Evolutionary conservation across 2,797 vertebrate species (phyloP), one percentile per base, ranked within the genome.

Genomic region (Halcyon badia): DNA sequence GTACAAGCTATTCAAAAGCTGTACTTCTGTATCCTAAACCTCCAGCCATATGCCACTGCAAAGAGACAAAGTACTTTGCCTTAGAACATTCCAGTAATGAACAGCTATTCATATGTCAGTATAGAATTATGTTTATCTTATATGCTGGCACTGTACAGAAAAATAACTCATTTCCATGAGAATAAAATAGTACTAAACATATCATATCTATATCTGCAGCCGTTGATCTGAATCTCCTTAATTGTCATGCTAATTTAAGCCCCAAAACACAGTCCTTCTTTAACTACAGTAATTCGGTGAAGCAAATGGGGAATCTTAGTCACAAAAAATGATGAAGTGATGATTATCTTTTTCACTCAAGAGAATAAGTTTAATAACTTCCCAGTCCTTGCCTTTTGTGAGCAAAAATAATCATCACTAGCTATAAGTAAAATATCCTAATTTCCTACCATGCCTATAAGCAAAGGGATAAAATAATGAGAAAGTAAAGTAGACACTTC

Each of bases 291-390:
- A 96, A 92, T 90, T 97, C 92, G 87, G 68, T 41, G 69, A 94
- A 91, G 89, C 56, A 94, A 95, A 94, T 89, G 31, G 44, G 93
- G 68, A 93, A 91, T 92, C 79, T 87, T 83, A 89, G 92, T 52
- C 48, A 77, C 0, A 0, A 95, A 93, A 96, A 95, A 95, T 88
- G 57, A 90, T 78, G 82, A 96, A 91, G 81, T 2, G 93, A 96
- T 96, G 9, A 93, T 89, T 91, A 95, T 95, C 94, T 94, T 92
- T 91, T 83, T 90, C 83, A 95, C 71, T 94, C 87, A 89, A 75
- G 90, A 91, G 85, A 94, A 68, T 84, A 96, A 93, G 87, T 92
- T 96, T 92, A 95, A 97, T 95, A 96, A 93, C 73, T 87, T 95
- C 17, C 66, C 24, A 2, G 17, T 83, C 41, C 61, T 87, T 13